Base-by-base conservation (phyloP, 2,888 invertebrate genomes). In the Odiellus spinosus region DNA sequence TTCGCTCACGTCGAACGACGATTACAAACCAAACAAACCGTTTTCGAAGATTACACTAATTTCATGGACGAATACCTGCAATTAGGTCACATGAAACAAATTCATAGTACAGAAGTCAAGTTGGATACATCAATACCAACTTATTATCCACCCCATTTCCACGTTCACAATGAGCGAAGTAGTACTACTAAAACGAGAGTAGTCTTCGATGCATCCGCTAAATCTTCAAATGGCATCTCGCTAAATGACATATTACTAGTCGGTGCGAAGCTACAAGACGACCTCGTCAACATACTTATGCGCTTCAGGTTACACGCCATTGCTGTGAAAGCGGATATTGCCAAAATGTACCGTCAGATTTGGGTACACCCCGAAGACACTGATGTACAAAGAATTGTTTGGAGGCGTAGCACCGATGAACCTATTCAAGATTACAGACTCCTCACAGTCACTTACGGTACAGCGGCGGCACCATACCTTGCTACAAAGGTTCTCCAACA, bases 271-370 rank as follows among this genome's bases (percentile, higher is more conserved):
- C 43, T 64, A 0, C 62, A 65, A 46, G 54, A 56, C 8, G 60
- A 61, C n/a, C 49, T 64, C 3, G 53, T 58, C 39, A 45, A 52
- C n/a, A 58, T 63, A 19, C 44, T 66, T 1, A 15, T 60, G 3
- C 42, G 60, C 2, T 61, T 60, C 45, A 44, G 63, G 3, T 46
- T 47, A 10, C 53, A 60, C 43, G 51, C 48, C 4, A 52, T 55
- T 15, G 58, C 60, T 1, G 49, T 66, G 11, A 58, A 57, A 8
- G 62, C 61, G 1, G 65, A 66, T 45, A 60, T 67, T 10, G 59
- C 55, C 17, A 65, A 66, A 53, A 64, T 64, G 61, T 64, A 60
- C 47, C 53, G 62, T 0, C 62, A n/a, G n/a, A n/a, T n/a, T n/a
- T n/a, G n/a, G n/a, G n/a, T n/a, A n/a, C n/a, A n/a, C n/a, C n/a